Percentiles rank a stretch among this genome's conserved stretches.
Evolutionary conservation across 2,113 vertebrate genomes (phyloP).

Genomic region (Upupa epops): DNA sequence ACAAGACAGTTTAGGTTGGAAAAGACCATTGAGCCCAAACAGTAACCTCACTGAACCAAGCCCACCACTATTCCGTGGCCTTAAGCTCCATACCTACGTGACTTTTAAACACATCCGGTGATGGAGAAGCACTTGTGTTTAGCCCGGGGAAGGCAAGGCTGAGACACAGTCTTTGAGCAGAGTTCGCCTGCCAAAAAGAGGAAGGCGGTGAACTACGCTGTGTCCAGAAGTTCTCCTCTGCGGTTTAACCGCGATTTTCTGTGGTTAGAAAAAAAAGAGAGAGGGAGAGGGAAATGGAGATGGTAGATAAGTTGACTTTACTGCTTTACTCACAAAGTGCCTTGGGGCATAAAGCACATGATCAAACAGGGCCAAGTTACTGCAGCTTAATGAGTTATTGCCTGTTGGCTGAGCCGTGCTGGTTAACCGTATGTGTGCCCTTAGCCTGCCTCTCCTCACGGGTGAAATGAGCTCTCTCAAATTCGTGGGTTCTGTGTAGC

Average conservation of each 20-base stretch:
- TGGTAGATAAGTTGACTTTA: conserved; percentile 56
- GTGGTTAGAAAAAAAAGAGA: conserved; percentile 37
- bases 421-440: conserved; percentile 57
- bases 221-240: conserved; percentile 60
- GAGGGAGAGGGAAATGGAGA: conserved; percentile 42
- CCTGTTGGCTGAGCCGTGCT: conserved; percentile 58
- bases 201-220: conserved; percentile 50
- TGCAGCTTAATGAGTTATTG: conserved; percentile 67
- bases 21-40: no score
- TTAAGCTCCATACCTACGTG: no score
- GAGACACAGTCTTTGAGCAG: background rate
- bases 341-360: conserved; percentile 57
- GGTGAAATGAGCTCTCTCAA: conserved; percentile 2
- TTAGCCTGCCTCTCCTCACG: background rate
- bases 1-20: no score
- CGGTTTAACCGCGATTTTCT: conserved; percentile 44
- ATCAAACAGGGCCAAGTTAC: conserved; percentile 48
- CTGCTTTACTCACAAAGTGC: conserved; percentile 51
- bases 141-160: background rate
- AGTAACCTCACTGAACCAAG: no score
- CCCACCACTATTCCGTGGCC: no score
- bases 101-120: no score
- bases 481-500: background rate
- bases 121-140: background rate
- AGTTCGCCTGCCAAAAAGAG: conserved; percentile 33